These are phyloP conservation scores for Oligia strigilis DNA, from an alignment of 2,888 invertebrate genomes.

Conservation along the genomic window DNA sequence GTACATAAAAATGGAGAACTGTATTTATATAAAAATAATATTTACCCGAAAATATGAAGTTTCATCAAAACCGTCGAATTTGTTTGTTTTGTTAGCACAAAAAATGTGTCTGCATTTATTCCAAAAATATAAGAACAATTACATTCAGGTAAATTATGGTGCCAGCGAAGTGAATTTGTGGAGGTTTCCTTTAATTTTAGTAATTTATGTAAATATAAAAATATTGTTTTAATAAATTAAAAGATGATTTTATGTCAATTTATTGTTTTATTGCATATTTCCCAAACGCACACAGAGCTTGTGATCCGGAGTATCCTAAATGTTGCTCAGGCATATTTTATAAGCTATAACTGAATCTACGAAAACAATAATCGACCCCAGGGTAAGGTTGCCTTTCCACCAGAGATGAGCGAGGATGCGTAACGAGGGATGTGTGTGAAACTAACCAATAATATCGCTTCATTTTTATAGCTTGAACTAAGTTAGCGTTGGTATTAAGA, in stretches of 20 bases:
- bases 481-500: background rate
- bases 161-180: slow-evolving; percentile 64
- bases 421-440: too few species aligned
- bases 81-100: slow-evolving; percentile 49
- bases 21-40: slow-evolving; percentile 3
- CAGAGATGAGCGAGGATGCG: too few species aligned
- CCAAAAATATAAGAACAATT: slow-evolving; percentile 31
- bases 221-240: slow-evolving; percentile 85
- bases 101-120: slow-evolving; percentile 62
- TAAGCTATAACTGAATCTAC: background rate
- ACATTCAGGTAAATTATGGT: slow-evolving; percentile 60
- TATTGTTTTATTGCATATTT: slow-evolving; percentile 51
- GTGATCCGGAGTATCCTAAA: background rate
- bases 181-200: slow-evolving; percentile 75
- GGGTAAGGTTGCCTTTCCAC: too few species aligned
- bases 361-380: background rate
- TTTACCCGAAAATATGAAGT: slow-evolving; percentile 14
- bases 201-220: slow-evolving; percentile 86
- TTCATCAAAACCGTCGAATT: slow-evolving; percentile 14
- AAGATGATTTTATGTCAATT: slow-evolving; percentile 81
- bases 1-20: slow-evolving; percentile 34
- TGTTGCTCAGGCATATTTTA: background rate
- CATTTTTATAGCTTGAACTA: too few species aligned
- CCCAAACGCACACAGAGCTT: background rate
- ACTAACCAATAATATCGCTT: too few species aligned